Conservation (phyloP, 2,113 vertebrate genomes). For the Aldabrachelys gigantea region DNA sequence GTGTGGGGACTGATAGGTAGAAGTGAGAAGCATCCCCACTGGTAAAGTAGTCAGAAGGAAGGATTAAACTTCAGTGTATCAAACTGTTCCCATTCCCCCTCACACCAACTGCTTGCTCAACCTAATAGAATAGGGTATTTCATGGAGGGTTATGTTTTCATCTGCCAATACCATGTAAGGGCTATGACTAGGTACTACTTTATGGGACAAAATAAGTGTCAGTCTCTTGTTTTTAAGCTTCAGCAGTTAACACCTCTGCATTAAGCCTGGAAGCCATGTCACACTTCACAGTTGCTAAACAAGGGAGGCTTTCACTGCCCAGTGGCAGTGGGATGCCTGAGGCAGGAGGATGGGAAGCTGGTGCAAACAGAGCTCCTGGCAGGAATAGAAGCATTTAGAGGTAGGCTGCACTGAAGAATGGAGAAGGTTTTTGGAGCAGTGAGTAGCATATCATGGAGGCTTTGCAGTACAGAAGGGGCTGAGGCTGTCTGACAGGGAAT, state of each 20-base stretch:
- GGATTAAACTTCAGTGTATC: background rate
- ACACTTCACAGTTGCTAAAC: background rate
- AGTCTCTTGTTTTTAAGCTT: background rate
- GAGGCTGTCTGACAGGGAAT: background rate
- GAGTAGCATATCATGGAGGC: background rate
- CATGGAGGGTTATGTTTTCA: background rate
- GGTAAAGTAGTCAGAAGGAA: background rate
- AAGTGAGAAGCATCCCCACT: background rate
- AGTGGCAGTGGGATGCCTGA: background rate
- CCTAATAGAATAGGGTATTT: background rate
- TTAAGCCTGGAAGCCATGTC: background rate
- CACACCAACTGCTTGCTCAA: background rate
- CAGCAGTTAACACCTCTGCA: background rate
- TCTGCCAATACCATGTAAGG: background rate
- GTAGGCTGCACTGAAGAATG: background rate
- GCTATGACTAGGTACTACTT: background rate
- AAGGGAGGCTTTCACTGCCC: background rate
- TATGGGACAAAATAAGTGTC: background rate
- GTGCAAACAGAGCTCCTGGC: background rate
- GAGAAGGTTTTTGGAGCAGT: background rate
- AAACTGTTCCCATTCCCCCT: background rate
- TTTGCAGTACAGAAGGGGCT: background rate
- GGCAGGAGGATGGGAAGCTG: background rate
- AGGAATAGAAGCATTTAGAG: too few species aligned
- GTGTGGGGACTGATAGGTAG: background rate